These are phyloP conservation scores for Leptinotarsa peninsularis DNA, from an alignment of 2,888 invertebrate species.

Conservation along the genomic window DNA sequence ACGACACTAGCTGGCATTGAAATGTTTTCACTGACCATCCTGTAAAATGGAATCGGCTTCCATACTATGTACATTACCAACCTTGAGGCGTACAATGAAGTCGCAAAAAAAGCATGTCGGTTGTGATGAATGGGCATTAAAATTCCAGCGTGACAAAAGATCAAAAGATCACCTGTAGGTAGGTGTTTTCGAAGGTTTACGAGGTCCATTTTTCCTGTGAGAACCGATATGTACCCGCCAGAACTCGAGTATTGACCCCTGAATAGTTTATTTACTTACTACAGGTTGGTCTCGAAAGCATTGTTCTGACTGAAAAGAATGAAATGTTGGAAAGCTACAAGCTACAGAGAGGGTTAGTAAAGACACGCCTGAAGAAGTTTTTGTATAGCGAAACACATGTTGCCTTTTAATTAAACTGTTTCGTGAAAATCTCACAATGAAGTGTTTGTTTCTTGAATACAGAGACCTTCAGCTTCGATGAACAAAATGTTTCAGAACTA, in stretches of 20 bases:
- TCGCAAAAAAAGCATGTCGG: conserved; percentile 31
- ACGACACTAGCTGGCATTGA: neutral
- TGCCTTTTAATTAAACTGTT: too few relatives aligned
- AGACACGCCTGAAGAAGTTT: too few relatives aligned
- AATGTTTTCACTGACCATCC: neutral
- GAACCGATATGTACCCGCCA: conserved; percentile 18
- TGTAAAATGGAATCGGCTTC: conserved; percentile 6
- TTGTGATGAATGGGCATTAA: conserved; percentile 41
- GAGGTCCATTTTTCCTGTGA: conserved; percentile 26
- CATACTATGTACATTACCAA: conserved; percentile 16
- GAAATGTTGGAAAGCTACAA: neutral
- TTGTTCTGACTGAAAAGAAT: neutral
- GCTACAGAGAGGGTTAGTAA: too few relatives aligned
- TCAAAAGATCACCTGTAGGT: conserved; percentile 32
- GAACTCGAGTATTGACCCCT: conserved; percentile 2
- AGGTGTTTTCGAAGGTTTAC: conserved; percentile 25
- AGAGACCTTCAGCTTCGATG: too few relatives aligned
- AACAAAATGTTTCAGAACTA: too few relatives aligned
- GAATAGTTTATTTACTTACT: neutral
- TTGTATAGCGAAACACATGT: too few relatives aligned
- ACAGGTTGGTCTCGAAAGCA: neutral
- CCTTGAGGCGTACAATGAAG: conserved; percentile 22
- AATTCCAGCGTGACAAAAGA: conserved; percentile 39
- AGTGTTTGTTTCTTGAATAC: too few relatives aligned
- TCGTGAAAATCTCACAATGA: too few relatives aligned